A percentile compares a stretch with the other conserved stretches of the same genome.
phyloP scores from a whole-genome alignment of 1,140 invertebrate genomes.

The Orchesella cincta region DNA sequence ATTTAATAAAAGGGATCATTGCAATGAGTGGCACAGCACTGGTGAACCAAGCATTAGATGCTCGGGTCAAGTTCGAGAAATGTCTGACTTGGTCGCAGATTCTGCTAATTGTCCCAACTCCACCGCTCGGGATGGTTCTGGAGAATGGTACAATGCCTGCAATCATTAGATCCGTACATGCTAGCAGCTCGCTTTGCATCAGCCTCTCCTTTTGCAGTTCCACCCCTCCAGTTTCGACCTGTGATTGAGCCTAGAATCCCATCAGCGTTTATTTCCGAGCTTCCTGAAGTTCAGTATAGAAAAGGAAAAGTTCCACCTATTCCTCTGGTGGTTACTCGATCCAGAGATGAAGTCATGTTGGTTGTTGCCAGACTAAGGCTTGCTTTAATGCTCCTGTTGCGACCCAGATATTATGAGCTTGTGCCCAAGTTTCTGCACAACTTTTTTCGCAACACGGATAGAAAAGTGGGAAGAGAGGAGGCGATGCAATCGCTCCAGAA shows the following conservation, averaged over 20 bases:
- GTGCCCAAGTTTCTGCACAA: not conserved
- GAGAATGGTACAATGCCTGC: not conserved
- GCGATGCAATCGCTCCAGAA: not conserved
- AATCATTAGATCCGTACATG: not conserved
- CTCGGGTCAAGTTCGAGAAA: not conserved
- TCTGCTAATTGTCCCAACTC: not conserved
- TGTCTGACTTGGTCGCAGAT: not conserved
- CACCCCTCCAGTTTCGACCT: not conserved
- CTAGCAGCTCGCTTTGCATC: not conserved
- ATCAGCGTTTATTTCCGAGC: slow-evolving; percentile 38
- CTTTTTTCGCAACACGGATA: not conserved
- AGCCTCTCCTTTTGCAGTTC: not conserved
- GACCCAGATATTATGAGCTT: not conserved
- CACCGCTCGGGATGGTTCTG: not conserved
- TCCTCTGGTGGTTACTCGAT: slow-evolving; percentile 26
- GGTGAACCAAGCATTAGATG: not conserved
- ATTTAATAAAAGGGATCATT: not conserved
- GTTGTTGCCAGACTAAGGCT: not conserved
- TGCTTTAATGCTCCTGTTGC: not conserved
- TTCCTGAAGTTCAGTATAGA: slow-evolving; percentile 31
- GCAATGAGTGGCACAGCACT: not conserved
- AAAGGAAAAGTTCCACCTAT: slow-evolving; percentile 12
- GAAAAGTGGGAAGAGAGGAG: not conserved
- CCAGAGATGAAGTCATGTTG: slow-evolving; percentile 20
- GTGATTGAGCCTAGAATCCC: slow-evolving; percentile 30